Evolutionary conservation across 2,797 vertebrate genomes (phyloP), one percentile per base, ranked within the genome.

Genomic region (Holocentrus rufus): DNA sequence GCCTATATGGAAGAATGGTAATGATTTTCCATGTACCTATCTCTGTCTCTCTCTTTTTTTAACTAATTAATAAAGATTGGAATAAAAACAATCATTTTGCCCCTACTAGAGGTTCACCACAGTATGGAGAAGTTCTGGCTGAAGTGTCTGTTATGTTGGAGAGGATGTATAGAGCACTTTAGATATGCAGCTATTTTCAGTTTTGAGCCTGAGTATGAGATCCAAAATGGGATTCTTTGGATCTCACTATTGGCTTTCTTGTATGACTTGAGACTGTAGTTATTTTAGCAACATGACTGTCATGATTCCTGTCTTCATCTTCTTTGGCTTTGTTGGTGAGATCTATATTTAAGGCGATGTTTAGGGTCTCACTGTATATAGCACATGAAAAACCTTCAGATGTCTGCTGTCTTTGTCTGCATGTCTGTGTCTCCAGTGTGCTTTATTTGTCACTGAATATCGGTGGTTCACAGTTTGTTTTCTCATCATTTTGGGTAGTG

Each of bases 381-480:
- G 58, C 50, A 69, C 39, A 25, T 65, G 7, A 65, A 15, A 42
- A 18, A 8, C 42, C 14, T 70, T 75, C 31, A 13, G 8, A 50
- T 22, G 15, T 34, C 47, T 62, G 9, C 61, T 54, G 58, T 79
- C 54, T 70, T 65, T 81, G 60, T 83, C 72, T 91, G 88, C 86
- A 86, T 90, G 86, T 61, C 30, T 30, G 49, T 74, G 65, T 36
- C 57, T 25, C 30, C 22, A 25, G 42, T 15, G 22, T 52, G 20
- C 23, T 66, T 76, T n/a, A 54, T 2, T 34, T 34, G n/a, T 64
- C 44, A 53, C 18, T 81, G 25, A 80, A 76, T 42, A 49, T 58
- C 10, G 17, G 18, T 36, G 30, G 17, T 17, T 67, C 36, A 74
- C 17, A n/a, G 25, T 46, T 47, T 27, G 1, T 15, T 58, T 58